Base-by-base conservation (phyloP, 2,888 invertebrate species). In the Xanthostigma xanthostigma region DNA sequence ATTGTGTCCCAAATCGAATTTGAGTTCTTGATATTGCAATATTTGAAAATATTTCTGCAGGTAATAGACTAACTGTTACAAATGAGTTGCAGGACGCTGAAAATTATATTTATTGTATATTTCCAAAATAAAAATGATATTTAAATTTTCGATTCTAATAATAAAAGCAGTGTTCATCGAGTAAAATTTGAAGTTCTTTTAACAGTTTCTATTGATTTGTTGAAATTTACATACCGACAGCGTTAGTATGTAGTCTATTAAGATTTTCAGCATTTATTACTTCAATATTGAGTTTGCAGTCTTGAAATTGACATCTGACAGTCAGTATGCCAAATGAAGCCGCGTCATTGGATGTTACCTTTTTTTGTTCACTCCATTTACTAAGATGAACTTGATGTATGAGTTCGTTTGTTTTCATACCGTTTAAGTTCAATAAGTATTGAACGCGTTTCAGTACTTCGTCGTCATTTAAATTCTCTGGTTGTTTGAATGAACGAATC, bases 1-100 rank as follows among this genome's bases (percentile, higher is more conserved):
- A 94, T 41, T 92, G 73, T 40, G 87, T 93, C 67, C 94, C 94
- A 66, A 85, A 86, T 57, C 94, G 88, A 8, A 90, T 87, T 64
- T 88, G 87, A 1, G 96, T 96, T 66, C 89, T 91, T 1, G 86
- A 84, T 53, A 84, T 79, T 13, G 78, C 74, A 10, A 83, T 73
- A 41, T 77, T 79, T 2, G 77, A 72, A 64, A 92, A 96, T 50
- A 82, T 76, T 59, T 90, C 86, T 56, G 86, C 84, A 0, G 96
- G 96, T 49, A 91, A 70, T 45, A 95, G 68, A 56, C 82, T 80
- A 34, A 93, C 76, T 58, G 94, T 83, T 0, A 96, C 90, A 66
- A 92, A 97, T 0, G 95, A 88, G 70, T 97, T 95, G 57, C 91
- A 91, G 35, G 81, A 72, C 55, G 90, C 87, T 90, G 70, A 44